These are phyloP conservation scores for Ladona fulva DNA, from an alignment of 1,140 invertebrate genomes.

Conservation along the genomic window DNA sequence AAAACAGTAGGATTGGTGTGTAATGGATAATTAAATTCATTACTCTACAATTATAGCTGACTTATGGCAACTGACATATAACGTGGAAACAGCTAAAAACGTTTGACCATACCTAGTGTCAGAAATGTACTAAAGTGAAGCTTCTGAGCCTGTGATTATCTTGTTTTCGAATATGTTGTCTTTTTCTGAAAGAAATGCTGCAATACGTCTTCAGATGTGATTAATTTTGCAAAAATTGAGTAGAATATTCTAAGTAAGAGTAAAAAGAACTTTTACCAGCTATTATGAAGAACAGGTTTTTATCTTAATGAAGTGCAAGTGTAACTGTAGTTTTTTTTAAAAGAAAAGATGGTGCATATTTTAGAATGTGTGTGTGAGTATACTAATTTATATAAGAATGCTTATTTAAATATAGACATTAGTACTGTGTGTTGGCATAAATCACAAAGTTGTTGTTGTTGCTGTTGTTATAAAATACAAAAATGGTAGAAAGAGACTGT, in stretches of 20 bases:
- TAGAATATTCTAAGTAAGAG: neutral
- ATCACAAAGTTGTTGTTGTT: constrained; percentile 3
- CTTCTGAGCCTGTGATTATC: neutral
- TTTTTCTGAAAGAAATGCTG: neutral
- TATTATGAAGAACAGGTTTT: neutral
- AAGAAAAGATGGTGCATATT: constrained; percentile 7
- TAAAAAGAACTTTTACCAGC: neutral
- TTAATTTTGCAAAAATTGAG: neutral
- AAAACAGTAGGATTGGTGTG: neutral
- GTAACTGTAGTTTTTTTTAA: neutral
- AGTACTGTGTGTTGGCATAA: neutral
- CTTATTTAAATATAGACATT: neutral
- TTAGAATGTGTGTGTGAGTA: constrained; percentile 9
- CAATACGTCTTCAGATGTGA: neutral
- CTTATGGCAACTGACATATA: neutral
- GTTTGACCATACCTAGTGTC: neutral
- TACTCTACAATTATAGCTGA: neutral
- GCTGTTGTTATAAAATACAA: neutral
- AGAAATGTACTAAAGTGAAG: constrained; percentile 1
- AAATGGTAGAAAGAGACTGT: neutral
- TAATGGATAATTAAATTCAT: neutral
- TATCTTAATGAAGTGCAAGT: neutral
- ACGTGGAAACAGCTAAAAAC: neutral
- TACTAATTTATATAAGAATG: constrained; percentile 4
- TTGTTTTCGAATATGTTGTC: neutral